phyloP scores from a whole-genome alignment of 1,140 invertebrate species.

The Ctenoplectra terminalis region DNA sequence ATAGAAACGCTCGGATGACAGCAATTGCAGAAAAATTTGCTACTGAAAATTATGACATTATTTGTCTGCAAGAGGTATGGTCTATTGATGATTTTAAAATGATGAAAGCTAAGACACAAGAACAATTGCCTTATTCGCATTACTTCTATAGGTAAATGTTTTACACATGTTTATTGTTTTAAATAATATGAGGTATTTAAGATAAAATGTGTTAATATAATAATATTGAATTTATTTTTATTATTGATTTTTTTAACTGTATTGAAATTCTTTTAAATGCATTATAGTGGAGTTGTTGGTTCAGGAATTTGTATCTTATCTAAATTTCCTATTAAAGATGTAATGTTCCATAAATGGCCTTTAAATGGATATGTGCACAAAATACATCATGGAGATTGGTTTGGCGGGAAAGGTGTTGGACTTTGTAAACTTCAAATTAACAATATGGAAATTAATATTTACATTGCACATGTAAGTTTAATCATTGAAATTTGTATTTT shows the following conservation, averaged over 20 bases:
- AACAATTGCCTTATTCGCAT: constrained; percentile 91
- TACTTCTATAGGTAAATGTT: constrained; percentile 94
- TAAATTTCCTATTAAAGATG: constrained; percentile 92
- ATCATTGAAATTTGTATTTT: constrained; percentile 24
- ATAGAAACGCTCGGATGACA: constrained; percentile 89
- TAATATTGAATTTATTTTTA: background rate
- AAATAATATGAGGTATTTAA: constrained; percentile 22
- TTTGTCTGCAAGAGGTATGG: constrained; percentile 97
- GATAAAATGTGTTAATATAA: background rate
- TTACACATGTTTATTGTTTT: background rate
- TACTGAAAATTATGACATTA: constrained; percentile 90
- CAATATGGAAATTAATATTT: constrained; percentile 91
- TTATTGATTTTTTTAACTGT: background rate
- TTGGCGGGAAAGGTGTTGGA: constrained; percentile 97
- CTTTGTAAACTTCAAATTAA: constrained; percentile 89
- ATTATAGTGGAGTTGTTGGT: constrained; percentile 92
- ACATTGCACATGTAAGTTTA: constrained; percentile 94
- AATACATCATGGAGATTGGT: constrained; percentile 98
- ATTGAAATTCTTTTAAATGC: constrained; percentile 30
- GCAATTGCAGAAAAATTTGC: constrained; percentile 91
- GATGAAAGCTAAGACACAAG: constrained; percentile 85
- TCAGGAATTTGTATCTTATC: constrained; percentile 97
- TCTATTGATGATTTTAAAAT: constrained; percentile 89
- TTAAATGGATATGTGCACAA: constrained; percentile 99
- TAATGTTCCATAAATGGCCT: constrained; percentile 95